These are phyloP conservation scores for Quadroppia sp. DNA, from an alignment of 2,888 invertebrate species.

Conservation along the genomic window DNA sequence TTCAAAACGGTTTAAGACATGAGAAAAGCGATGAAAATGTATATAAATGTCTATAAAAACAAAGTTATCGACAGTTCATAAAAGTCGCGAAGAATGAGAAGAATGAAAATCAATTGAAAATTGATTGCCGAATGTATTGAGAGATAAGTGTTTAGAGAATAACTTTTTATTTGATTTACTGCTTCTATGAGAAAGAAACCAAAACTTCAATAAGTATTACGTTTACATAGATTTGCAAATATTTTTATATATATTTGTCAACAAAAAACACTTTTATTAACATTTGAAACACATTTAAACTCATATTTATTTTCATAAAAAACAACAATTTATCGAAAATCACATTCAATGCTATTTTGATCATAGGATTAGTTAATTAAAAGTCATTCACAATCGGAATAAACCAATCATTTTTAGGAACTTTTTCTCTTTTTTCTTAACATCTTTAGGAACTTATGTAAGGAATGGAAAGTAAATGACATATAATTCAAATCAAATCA, in stretches of 20 bases:
- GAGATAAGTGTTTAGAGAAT: neutral
- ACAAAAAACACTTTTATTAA: constrained; percentile 10
- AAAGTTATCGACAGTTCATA: neutral
- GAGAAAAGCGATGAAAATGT: neutral
- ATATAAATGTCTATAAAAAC: neutral
- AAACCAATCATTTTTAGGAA: constrained; percentile 22
- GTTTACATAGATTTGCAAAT: constrained; percentile 14
- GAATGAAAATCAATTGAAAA: constrained; percentile 19
- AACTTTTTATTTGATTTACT: constrained; percentile 32
- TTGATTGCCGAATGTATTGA: neutral
- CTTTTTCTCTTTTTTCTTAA: constrained; percentile 12
- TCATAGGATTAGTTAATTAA: neutral
- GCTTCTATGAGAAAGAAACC: constrained; percentile 1
- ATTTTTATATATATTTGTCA: neutral
- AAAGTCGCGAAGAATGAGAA: neutral
- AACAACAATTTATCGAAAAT: neutral
- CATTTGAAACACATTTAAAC: neutral
- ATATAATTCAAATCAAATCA: constrained; percentile 26
- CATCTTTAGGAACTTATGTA: constrained; percentile 32
- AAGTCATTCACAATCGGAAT: neutral
- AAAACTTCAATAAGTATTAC: constrained; percentile 1
- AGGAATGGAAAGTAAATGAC: constrained; percentile 32
- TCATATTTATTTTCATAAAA: neutral
- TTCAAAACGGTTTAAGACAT: too few species aligned
- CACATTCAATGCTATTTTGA: neutral